Conservation (phyloP, 2,797 vertebrate species). For the Semotilus atromaculatus region DNA sequence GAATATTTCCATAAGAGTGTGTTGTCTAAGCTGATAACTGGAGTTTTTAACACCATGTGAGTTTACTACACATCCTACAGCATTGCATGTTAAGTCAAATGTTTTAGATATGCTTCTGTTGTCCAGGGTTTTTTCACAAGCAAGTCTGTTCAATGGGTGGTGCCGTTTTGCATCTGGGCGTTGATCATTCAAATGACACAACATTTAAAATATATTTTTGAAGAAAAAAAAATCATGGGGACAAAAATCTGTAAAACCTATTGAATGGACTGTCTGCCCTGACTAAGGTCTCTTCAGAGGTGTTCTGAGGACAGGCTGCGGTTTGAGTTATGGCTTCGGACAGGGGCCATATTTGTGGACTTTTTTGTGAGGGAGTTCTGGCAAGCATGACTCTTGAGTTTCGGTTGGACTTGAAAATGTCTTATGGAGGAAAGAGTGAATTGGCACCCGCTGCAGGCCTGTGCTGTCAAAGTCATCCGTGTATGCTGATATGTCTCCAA, state of each 20-base stretch:
- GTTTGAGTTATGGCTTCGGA: slow-evolving; percentile 30
- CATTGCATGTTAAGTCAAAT: neutral
- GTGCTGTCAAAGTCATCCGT: slow-evolving; percentile 4
- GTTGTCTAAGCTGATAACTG: neutral
- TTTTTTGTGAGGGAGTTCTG: slow-evolving; percentile 17
- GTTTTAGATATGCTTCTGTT: neutral
- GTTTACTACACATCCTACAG: neutral
- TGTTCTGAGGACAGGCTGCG: slow-evolving; percentile 26
- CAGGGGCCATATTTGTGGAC: slow-evolving; percentile 32
- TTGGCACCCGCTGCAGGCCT: neutral
- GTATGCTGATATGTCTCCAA: neutral
- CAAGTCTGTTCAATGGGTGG: neutral
- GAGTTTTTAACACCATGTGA: slow-evolving; percentile 1
- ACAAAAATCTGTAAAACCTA: neutral
- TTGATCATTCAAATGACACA: neutral
- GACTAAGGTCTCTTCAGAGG: neutral
- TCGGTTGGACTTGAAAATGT: slow-evolving; percentile 10
- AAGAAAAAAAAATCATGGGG: neutral
- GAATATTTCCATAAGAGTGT: neutral
- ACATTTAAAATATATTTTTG: neutral
- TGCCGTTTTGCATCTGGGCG: neutral
- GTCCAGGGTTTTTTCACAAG: neutral
- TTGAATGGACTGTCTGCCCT: neutral
- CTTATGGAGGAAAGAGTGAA: slow-evolving; percentile 9
- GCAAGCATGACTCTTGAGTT: slow-evolving; percentile 13